phyloP scores from a whole-genome alignment of 2,888 invertebrate species.

The Eupithecia abbreviata region DNA sequence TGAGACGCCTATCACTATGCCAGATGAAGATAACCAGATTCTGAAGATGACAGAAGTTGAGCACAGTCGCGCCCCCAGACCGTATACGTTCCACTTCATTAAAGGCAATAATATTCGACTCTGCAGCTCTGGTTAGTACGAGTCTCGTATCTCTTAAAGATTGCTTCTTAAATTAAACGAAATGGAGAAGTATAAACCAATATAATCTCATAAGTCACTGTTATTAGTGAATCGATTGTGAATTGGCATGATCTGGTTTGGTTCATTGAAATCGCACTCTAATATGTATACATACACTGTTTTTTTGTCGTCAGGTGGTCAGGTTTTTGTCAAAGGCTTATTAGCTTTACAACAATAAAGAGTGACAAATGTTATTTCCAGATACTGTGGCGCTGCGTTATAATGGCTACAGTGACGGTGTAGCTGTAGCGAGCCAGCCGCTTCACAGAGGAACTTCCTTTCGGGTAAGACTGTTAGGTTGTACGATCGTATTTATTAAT shows the following conservation, averaged over 20 bases:
- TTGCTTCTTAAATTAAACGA: background rate
- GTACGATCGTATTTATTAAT: background rate
- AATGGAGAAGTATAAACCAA: background rate
- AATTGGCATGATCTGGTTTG: background rate
- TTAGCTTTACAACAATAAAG: background rate
- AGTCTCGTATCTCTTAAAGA: background rate
- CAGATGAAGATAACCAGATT: slow-evolving; percentile 2
- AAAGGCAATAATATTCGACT: slow-evolving; percentile 93
- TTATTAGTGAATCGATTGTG: background rate
- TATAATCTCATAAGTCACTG: background rate
- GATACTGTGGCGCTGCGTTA: slow-evolving; percentile 87
- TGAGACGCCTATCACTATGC: background rate
- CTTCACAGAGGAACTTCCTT: slow-evolving; percentile 87
- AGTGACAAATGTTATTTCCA: slow-evolving; percentile 46
- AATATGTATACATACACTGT: background rate
- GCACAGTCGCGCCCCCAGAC: slow-evolving; percentile 68
- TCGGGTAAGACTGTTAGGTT: slow-evolving; percentile 76
- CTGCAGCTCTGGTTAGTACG: slow-evolving; percentile 65
- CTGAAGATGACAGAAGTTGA: slow-evolving; percentile 34
- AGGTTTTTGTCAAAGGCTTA: background rate
- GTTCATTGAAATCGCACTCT: background rate
- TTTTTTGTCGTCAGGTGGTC: background rate
- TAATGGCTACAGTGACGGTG: slow-evolving; percentile 93
- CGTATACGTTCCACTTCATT: slow-evolving; percentile 90
- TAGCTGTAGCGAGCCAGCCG: slow-evolving; percentile 87